A percentile compares a stretch with the other conserved stretches of the same genome.
These are phyloP conservation scores for Myoxocephalus aenaeus DNA, from an alignment of 2,797 vertebrate species.

Conservation along the genomic window DNA sequence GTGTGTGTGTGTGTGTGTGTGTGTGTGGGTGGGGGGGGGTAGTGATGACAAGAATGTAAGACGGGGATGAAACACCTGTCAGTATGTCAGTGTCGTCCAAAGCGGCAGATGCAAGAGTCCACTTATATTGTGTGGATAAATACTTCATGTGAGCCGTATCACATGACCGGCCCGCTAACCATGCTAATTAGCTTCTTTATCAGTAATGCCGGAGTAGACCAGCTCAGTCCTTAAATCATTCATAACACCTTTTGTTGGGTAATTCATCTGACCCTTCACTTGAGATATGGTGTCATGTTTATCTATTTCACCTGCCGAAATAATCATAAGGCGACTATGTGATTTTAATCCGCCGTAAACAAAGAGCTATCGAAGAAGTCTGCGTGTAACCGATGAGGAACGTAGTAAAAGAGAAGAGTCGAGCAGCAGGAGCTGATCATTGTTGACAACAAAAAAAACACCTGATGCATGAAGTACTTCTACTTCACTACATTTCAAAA, in stretches of 20 bases:
- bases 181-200: slow-evolving; percentile 67
- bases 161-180: slow-evolving; percentile 41
- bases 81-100: background rate
- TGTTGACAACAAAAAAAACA: too few species aligned
- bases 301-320: background rate
- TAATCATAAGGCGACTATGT: slow-evolving; percentile 3
- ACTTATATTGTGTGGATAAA: slow-evolving; percentile 41
- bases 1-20: too few species aligned
- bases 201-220: slow-evolving; percentile 26
- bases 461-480: background rate
- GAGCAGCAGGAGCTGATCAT: background rate
- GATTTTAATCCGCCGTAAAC: slow-evolving; percentile 8
- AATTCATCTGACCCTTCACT: slow-evolving; percentile 48
- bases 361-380: background rate
- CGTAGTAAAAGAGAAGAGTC: background rate
- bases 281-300: slow-evolving; percentile 31
- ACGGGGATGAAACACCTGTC: background rate
- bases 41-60: slow-evolving; percentile 2
- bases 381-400: background rate
- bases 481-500: background rate
- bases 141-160: slow-evolving; percentile 58
- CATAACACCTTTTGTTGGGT: slow-evolving; percentile 59
- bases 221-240: slow-evolving; percentile 70
- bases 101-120: background rate
- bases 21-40: background rate